Evolutionary conservation across 2,888 invertebrate species (phyloP), one percentile per base, ranked within the genome.

Genomic region (Ophraella communa): DNA sequence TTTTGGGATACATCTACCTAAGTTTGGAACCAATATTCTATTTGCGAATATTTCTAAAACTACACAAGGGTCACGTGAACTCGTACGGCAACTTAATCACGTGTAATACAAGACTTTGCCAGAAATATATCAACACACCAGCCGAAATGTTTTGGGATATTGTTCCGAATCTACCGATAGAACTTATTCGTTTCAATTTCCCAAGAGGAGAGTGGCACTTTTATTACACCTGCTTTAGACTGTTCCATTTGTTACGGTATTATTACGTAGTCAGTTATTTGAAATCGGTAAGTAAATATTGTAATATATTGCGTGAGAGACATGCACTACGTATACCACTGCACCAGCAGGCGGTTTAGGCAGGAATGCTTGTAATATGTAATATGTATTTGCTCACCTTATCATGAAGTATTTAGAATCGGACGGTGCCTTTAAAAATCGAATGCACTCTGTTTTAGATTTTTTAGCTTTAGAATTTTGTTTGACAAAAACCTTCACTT

Each of bases 21-120:
- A 8, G 55, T 14, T 55, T 67, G 0, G 69, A 69, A 23, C 69
- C 69, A 7, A 39, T 69, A 45, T 69, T 59, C 44, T 67, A 62
- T 52, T 3, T 67, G 8, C 58, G 67, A 45, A 56, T 69, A 24
- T 62, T 63, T 8, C 45, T 69, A 30, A 66, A 69, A 11, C 20
- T 67, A 8, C 69, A 63, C 21, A 44, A 62, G 4, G 49, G 49
- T 8, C 57, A 66, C 39, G 8, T 59, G 1, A 69, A 66, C 45
- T 47, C 57, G 11, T 63, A 69, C 24, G 69, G 68, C 18, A 66
- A 66, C 42, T 11, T 60, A 10, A 60, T 66, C 11, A 39, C 18
- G 11, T 51, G 57, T 1, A 66, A 62, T 18, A 33, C 18, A 17
- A 64, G 58, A 42, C 52, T 67, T 10, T 44, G 53, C 5, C 54